Evolutionary conservation across 37 sponge, comb jelly and placozoan genomes (phyloP).

Genomic region (Aplysina aerophoba): DNA sequence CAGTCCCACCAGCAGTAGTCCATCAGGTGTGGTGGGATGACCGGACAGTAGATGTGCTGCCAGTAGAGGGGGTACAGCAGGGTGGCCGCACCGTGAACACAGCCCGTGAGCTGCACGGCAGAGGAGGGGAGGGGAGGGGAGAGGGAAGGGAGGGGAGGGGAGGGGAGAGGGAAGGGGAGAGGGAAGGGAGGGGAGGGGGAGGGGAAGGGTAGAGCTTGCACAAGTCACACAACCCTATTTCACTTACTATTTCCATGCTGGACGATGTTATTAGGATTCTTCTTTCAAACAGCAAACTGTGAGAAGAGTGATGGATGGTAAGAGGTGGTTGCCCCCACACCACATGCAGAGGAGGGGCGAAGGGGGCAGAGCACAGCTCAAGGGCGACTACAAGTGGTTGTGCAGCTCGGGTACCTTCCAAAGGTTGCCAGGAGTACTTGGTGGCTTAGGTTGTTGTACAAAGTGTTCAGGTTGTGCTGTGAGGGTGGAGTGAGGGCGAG

Average conservation of each 20-base stretch:
- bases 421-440: constrained; percentile 76
- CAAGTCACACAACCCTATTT: neutral
- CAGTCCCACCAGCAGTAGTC: constrained; percentile 78
- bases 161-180: neutral
- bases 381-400: neutral
- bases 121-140: neutral
- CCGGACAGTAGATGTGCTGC: constrained; percentile 90
- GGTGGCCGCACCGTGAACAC: constrained; percentile 67
- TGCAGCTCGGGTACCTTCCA: constrained; percentile 62
- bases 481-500: neutral
- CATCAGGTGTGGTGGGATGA: constrained; percentile 78
- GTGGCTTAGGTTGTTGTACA: constrained; percentile 75
- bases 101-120: constrained; percentile 65
- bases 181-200: neutral
- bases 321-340: too few species aligned
- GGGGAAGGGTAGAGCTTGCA: neutral
- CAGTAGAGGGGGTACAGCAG: constrained; percentile 75
- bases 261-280: constrained; percentile 82
- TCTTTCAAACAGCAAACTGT: constrained; percentile 83
- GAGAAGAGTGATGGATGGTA: too few species aligned
- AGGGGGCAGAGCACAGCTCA: neutral
- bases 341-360: neutral
- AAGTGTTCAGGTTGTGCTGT: constrained; percentile 71
- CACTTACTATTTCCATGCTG: constrained; percentile 66
- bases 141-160: neutral